phyloP scores from a whole-genome alignment of 2,888 invertebrate genomes.

The Timandra comae region DNA sequence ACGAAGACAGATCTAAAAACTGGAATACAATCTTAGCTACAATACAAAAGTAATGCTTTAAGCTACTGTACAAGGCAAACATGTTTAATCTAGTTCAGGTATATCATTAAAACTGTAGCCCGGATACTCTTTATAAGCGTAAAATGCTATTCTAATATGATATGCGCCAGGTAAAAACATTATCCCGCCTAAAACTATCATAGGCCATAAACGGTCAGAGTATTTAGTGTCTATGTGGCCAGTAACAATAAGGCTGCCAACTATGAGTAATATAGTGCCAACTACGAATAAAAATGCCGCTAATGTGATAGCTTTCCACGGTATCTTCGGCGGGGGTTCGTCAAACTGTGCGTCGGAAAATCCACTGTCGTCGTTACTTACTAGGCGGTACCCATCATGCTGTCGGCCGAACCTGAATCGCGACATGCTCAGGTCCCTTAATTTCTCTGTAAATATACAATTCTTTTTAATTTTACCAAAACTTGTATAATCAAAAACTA shows the following conservation, averaged over 20 bases:
- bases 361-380: constrained; percentile 77
- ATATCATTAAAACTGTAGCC: constrained; percentile 93
- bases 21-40: too few relatives aligned
- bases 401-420: constrained; percentile 76
- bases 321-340: constrained; percentile 81
- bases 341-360: constrained; percentile 84
- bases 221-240: constrained; percentile 91
- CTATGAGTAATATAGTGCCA: constrained; percentile 85
- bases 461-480: too few relatives aligned
- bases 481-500: too few relatives aligned
- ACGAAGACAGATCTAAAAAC: too few relatives aligned
- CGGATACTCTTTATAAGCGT: constrained; percentile 88
- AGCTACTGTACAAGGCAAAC: too few relatives aligned
- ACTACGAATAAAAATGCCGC: constrained; percentile 85
- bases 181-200: constrained; percentile 89
- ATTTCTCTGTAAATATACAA: constrained; percentile 34
- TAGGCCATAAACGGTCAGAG: constrained; percentile 91
- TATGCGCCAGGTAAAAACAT: constrained; percentile 96
- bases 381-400: constrained; percentile 79
- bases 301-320: constrained; percentile 89
- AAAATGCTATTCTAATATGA: constrained; percentile 91
- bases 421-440: constrained; percentile 68
- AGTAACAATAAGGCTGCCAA: constrained; percentile 86
- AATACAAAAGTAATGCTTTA: too few relatives aligned
- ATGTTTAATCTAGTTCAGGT: constrained; percentile 93